These are phyloP conservation scores for Tribolium castaneum DNA, from an alignment of 1,140 invertebrate genomes.

Conservation along the genomic window DNA sequence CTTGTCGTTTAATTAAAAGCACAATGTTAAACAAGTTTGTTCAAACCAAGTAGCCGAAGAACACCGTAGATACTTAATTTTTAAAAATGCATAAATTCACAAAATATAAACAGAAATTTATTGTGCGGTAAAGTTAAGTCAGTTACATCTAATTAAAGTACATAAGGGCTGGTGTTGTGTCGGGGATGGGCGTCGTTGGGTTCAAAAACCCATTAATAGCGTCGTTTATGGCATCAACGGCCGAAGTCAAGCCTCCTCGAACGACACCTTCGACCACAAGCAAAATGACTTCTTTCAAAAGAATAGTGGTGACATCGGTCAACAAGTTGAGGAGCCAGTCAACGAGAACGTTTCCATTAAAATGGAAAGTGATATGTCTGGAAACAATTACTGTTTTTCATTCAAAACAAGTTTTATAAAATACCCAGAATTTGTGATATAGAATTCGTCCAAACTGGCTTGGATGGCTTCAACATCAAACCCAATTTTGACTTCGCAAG, in stretches of 20 bases:
- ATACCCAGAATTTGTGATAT: constrained; percentile 42
- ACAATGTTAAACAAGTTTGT: too few relatives aligned
- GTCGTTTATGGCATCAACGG: constrained; percentile 3
- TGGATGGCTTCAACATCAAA: constrained; percentile 56
- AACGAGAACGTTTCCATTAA: constrained; percentile 34
- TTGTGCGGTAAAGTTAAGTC: not conserved
- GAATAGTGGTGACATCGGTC: constrained; percentile 60
- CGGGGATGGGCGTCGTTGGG: not conserved
- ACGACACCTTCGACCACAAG: constrained; percentile 59
- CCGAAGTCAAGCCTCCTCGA: not conserved
- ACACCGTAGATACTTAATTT: too few relatives aligned
- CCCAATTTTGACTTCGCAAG: constrained; percentile 58
- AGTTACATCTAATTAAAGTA: not conserved
- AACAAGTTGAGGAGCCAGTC: constrained; percentile 65
- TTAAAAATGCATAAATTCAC: too few relatives aligned
- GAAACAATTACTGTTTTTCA: not conserved
- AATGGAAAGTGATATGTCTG: constrained; percentile 8
- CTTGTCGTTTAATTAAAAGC: too few relatives aligned
- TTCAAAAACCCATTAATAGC: constrained; percentile 4
- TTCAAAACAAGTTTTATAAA: constrained; percentile 6
- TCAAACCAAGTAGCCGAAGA: too few relatives aligned
- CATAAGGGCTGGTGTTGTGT: not conserved
- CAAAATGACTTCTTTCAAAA: constrained; percentile 64
- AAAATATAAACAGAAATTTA: not conserved
- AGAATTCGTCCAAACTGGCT: constrained; percentile 14